Evolutionary conservation across 2,888 invertebrate species (phyloP).

Genomic region (Neria commutata): DNA sequence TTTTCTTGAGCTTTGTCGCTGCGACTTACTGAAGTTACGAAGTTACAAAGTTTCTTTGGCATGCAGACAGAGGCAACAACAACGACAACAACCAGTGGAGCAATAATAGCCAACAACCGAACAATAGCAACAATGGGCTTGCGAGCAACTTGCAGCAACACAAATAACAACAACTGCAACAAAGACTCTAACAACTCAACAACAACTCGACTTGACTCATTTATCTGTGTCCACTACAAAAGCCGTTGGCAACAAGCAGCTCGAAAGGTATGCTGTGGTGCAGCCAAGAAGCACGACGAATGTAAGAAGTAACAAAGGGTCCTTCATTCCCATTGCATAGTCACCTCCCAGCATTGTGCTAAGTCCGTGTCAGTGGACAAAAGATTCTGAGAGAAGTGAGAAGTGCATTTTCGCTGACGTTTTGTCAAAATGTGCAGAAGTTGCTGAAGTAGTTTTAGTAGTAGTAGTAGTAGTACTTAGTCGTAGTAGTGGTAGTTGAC

Average conservation of each 20-base stretch:
- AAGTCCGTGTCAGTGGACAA: too few species aligned
- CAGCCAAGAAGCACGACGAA: neutral
- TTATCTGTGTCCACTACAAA: neutral
- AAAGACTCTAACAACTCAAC: too few species aligned
- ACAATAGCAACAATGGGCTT: too few species aligned
- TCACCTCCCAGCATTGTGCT: too few species aligned
- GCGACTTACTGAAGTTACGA: neutral
- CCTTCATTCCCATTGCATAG: too few species aligned
- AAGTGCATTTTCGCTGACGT: neutral
- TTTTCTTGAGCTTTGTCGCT: constrained; percentile 1
- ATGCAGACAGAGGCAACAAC: neutral
- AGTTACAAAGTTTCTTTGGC: too few species aligned
- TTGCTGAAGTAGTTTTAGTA: neutral
- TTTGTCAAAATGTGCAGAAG: neutral
- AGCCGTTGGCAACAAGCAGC: neutral
- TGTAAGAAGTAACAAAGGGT: neutral
- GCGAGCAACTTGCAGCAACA: neutral
- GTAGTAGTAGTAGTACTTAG: too few species aligned
- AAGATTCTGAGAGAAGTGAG: too few species aligned
- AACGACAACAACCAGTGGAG: neutral
- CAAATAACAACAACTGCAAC: neutral
- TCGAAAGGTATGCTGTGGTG: neutral
- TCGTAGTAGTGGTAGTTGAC: too few species aligned
- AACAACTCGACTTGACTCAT: constrained; percentile 3
- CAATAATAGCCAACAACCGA: too few species aligned